Conservation (phyloP, 2,888 invertebrate species). For the Cataglyphis cursor region DNA sequence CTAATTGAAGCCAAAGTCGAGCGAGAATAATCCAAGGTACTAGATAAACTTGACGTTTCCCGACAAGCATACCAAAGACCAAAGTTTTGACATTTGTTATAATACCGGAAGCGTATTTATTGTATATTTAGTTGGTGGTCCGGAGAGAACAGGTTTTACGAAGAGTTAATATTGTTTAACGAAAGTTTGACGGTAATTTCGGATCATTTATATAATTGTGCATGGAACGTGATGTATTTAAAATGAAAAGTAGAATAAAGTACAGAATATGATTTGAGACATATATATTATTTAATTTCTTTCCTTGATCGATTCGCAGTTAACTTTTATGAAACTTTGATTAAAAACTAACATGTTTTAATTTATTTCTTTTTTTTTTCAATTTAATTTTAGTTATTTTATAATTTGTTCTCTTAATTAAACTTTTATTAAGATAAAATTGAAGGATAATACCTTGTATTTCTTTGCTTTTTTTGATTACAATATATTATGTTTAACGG, state of each 20-base stretch:
- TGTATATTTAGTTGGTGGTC: constrained; percentile 14
- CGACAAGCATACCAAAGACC: neutral
- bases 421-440: constrained; percentile 13
- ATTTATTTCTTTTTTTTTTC: neutral
- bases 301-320: neutral
- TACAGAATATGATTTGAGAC: neutral
- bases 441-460: neutral
- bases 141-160: neutral
- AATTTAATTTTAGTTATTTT: neutral
- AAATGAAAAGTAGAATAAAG: neutral
- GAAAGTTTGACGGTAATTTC: neutral
- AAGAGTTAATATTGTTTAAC: neutral
- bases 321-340: neutral
- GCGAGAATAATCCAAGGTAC: constrained; percentile 21
- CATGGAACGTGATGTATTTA: neutral
- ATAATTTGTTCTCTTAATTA: neutral
- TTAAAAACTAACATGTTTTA: neutral
- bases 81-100: constrained; percentile 9
- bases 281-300: neutral
- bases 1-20: constrained; percentile 32
- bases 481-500: neutral
- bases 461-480: neutral
- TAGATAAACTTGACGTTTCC: constrained; percentile 36
- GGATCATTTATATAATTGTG: neutral
- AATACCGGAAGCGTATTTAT: neutral